Conservation (phyloP, 2,797 vertebrate genomes). For the Triplophysa bombifrons region DNA sequence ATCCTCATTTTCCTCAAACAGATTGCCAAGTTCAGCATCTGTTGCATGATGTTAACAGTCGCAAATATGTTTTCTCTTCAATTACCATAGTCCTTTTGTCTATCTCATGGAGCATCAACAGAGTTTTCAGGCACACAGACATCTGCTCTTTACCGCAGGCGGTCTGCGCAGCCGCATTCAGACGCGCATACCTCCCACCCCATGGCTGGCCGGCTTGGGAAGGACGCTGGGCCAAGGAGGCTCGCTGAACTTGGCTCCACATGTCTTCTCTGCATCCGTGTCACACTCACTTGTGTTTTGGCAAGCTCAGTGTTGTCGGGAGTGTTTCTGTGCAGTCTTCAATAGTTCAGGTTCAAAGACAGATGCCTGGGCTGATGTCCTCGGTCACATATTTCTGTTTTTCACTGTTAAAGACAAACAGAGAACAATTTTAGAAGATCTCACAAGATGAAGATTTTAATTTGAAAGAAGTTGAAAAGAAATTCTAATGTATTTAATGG, state of each 20-base stretch:
- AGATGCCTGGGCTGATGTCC: constrained; percentile 52
- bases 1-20: too few species aligned
- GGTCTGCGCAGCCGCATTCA: constrained; percentile 53
- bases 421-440: background rate
- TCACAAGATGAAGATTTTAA: too few species aligned
- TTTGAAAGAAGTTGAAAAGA: too few species aligned
- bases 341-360: constrained; percentile 41
- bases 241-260: constrained; percentile 95
- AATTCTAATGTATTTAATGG: too few species aligned
- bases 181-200: constrained; percentile 82
- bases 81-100: background rate
- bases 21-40: background rate
- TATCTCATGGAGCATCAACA: constrained; percentile 86
- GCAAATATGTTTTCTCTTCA: background rate
- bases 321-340: constrained; percentile 26
- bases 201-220: constrained; percentile 93
- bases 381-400: constrained; percentile 63
- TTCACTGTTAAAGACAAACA: constrained; percentile 64
- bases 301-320: constrained; percentile 62
- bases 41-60: background rate
- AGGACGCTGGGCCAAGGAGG: constrained; percentile 93
- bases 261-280: constrained; percentile 77
- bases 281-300: constrained; percentile 72
- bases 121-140: constrained; percentile 89
- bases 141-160: constrained; percentile 87